phyloP scores from a whole-genome alignment of 2,888 invertebrate genomes.

The Noctuana brunneofusca region DNA sequence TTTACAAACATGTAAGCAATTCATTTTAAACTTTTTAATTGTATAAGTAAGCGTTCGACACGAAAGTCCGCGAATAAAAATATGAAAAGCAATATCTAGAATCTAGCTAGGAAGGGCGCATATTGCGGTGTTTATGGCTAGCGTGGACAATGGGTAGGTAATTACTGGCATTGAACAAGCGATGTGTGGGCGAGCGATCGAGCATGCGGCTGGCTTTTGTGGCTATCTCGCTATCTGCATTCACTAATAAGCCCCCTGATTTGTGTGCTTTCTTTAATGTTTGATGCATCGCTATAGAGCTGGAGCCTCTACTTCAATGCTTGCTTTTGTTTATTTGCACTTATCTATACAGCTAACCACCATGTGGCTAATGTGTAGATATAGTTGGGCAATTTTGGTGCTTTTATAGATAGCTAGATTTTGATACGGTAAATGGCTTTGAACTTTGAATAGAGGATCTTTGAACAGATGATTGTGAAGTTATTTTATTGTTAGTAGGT shows the following conservation, averaged over 20 bases:
- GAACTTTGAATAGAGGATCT: no score
- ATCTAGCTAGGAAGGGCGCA: slow-evolving; percentile 29
- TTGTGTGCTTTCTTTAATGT: slow-evolving; percentile 27
- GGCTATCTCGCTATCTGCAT: slow-evolving; percentile 58
- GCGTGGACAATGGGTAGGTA: slow-evolving; percentile 44
- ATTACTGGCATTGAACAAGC: slow-evolving; percentile 23
- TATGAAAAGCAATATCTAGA: slow-evolving; percentile 20
- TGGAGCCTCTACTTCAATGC: background rate
- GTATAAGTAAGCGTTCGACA: slow-evolving; percentile 5
- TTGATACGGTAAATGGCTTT: no score
- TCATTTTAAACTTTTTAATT: background rate
- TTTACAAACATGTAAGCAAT: background rate
- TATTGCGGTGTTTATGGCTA: slow-evolving; percentile 41
- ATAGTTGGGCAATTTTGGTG: no score
- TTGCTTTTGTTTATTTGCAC: background rate
- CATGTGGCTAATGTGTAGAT: no score
- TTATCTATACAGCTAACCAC: no score
- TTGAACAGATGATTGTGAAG: no score
- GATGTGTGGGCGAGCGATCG: slow-evolving; percentile 37
- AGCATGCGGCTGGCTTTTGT: slow-evolving; percentile 33
- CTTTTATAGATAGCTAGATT: no score
- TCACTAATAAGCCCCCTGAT: slow-evolving; percentile 52
- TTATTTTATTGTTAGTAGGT: no score
- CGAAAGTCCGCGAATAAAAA: slow-evolving; percentile 16
- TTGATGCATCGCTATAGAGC: slow-evolving; percentile 21